Evolutionary conservation across 1,140 invertebrate species (phyloP).

Genomic region (Zeugodacus cucurbitae): DNA sequence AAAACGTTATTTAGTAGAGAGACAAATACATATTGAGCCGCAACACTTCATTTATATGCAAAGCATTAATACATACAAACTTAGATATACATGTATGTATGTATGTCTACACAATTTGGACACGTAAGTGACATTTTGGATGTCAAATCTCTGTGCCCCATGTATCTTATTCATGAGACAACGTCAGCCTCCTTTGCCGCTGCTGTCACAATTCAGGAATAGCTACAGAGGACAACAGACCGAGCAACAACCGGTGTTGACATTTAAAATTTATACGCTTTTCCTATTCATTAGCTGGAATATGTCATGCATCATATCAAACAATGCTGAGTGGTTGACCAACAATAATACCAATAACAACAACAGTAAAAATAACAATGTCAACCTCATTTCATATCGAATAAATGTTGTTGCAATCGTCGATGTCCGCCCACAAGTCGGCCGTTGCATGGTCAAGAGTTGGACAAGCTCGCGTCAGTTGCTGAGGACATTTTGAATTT

Average conservation of each 20-base stretch:
- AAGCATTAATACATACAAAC: neutral
- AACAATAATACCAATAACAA: neutral
- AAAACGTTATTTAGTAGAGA: no score
- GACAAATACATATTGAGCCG: no score
- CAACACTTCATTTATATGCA: no score
- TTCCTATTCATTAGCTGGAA: constrained; percentile 14
- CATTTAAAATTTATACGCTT: constrained; percentile 17
- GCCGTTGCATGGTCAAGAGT: neutral
- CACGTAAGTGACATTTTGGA: neutral
- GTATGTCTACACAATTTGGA: neutral
- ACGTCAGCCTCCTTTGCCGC: neutral
- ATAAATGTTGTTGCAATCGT: neutral
- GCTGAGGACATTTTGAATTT: neutral
- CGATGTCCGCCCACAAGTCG: neutral
- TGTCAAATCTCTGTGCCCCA: neutral
- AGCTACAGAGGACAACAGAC: neutral
- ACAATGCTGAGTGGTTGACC: neutral
- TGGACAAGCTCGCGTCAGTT: neutral
- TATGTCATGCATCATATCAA: neutral
- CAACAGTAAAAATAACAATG: neutral
- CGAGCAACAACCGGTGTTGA: neutral
- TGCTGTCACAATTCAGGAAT: neutral
- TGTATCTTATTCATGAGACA: neutral
- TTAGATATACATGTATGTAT: neutral
- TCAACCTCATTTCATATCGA: neutral